Percentiles rank a stretch among this genome's conserved stretches.
Conservation (phyloP, 1,140 invertebrate species). For the Sogatella furcifera region DNA sequence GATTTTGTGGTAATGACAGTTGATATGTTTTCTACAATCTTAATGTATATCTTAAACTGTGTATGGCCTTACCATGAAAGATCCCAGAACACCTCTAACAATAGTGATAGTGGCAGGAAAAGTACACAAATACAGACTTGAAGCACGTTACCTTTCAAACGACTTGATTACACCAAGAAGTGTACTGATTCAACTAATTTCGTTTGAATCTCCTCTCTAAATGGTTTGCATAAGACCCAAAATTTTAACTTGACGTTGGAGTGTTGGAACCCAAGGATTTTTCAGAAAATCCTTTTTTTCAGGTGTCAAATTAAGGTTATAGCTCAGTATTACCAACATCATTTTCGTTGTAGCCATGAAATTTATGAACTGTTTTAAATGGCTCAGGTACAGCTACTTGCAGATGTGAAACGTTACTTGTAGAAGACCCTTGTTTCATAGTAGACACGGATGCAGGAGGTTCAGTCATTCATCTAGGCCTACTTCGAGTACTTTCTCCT, state of each 20-base stretch:
- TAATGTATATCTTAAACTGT: constrained; percentile 22
- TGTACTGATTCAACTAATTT: constrained; percentile 21
- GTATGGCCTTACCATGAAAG: constrained; percentile 19
- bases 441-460: neutral
- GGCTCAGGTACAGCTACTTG: constrained; percentile 18
- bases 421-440: neutral
- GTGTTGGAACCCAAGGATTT: constrained; percentile 7
- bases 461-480: constrained; percentile 11
- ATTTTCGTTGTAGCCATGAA: constrained; percentile 18
- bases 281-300: constrained; percentile 6
- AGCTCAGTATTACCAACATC: constrained; percentile 17
- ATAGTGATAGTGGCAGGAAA: constrained; percentile 17
- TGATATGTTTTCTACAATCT: constrained; percentile 17
- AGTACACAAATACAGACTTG: constrained; percentile 21
- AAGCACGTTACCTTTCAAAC: constrained; percentile 26
- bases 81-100: constrained; percentile 17
- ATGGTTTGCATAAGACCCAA: constrained; percentile 12
- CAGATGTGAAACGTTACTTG: constrained; percentile 9
- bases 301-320: constrained; percentile 13
- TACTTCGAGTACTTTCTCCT: too few relatives aligned
- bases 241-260: constrained; percentile 2
- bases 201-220: constrained; percentile 19
- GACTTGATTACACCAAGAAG: constrained; percentile 25
- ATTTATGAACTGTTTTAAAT: constrained; percentile 18
- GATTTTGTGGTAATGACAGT: constrained; percentile 16